Evolutionary conservation across 2,113 vertebrate genomes (phyloP).

Genomic region (Alethe diademata): DNA sequence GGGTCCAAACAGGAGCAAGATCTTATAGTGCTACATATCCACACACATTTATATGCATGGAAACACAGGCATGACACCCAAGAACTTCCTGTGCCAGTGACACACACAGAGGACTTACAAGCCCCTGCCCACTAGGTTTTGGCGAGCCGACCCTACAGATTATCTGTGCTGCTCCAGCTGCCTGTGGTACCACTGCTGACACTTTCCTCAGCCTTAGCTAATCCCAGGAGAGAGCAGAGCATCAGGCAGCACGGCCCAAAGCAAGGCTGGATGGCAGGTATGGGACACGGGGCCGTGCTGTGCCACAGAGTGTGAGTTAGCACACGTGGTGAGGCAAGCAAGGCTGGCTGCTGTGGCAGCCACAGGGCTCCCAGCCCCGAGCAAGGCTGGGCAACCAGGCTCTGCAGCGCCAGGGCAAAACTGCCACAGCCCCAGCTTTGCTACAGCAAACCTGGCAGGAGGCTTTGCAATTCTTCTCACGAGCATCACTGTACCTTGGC

Average conservation of each 20-base stretch:
- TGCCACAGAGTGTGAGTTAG: neutral
- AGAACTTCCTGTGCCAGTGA: neutral
- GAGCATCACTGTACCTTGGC: conserved; percentile 31
- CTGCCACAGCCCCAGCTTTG: neutral
- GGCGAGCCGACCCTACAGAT: fast-evolving
- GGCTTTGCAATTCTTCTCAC: conserved; percentile 33
- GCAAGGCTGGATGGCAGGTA: neutral
- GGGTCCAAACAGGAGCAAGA: neutral
- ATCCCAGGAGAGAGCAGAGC: neutral
- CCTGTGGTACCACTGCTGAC: fast-evolving
- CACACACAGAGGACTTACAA: neutral
- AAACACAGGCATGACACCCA: neutral
- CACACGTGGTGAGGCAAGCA: fast-evolving
- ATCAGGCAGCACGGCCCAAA: fast-evolving
- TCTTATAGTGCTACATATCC: neutral
- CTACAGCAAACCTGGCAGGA: neutral
- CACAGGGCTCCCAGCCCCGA: neutral
- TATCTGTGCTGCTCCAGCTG: neutral
- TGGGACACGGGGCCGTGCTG: fast-evolving
- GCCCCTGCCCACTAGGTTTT: fast-evolving
- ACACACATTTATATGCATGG: neutral
- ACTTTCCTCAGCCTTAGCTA: neutral
- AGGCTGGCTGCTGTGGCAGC: neutral
- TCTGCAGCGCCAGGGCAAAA: neutral
- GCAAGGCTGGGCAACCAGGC: neutral